Evolutionary conservation across 2,797 vertebrate species (phyloP).

Genomic region (Squalus acanthias): DNA sequence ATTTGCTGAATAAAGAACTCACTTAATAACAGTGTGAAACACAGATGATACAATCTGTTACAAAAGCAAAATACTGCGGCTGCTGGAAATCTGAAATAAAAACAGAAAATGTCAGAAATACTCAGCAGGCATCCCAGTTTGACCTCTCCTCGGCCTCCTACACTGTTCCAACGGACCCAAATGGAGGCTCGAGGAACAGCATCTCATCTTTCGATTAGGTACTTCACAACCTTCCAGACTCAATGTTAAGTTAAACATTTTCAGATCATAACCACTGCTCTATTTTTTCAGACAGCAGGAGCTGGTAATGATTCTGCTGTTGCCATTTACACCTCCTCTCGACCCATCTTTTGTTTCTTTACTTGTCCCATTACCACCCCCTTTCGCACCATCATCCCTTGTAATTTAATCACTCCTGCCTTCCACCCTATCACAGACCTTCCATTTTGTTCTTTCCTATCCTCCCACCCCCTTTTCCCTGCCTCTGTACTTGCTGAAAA

Average conservation of each 20-base stretch:
- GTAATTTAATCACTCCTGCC: background rate
- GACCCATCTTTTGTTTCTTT: background rate
- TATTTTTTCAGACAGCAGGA: background rate
- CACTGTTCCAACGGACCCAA: background rate
- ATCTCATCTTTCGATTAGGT: background rate
- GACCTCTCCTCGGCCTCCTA: background rate
- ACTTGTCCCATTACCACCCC: background rate
- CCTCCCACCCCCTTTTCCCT: background rate
- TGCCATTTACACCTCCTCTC: background rate
- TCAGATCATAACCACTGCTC: background rate
- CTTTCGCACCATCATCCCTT: background rate
- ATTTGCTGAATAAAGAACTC: background rate
- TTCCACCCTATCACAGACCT: background rate
- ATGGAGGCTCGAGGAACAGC: background rate
- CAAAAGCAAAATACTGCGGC: background rate
- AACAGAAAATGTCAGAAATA: background rate
- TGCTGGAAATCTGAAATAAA: background rate
- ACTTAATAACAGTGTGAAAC: background rate
- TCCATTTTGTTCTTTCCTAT: background rate
- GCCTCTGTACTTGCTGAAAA: background rate
- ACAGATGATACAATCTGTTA: background rate
- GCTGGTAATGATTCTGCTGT: background rate
- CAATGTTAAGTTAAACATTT: background rate
- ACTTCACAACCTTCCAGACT: background rate
- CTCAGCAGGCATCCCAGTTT: no score